Conservation (phyloP, 1,140 invertebrate species). For the Macrotrachela quadricornifera region DNA sequence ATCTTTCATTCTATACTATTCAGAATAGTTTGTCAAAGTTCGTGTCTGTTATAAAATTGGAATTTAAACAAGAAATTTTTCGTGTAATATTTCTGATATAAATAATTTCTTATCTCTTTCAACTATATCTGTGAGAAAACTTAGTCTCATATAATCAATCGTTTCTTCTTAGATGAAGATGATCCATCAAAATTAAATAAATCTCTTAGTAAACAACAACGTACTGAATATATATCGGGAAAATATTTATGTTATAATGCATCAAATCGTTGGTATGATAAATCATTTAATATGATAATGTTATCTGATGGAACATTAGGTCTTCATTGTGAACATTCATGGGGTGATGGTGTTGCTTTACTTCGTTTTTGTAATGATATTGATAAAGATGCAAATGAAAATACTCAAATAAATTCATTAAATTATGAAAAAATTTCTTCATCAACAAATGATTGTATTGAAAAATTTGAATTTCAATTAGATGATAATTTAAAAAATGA, state of each 20-base stretch:
- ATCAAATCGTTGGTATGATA: constrained; percentile 68
- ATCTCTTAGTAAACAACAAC: not conserved
- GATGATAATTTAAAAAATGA: constrained; percentile 45
- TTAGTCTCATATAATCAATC: no score
- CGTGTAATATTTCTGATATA: no score
- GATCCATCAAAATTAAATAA: constrained; percentile 16
- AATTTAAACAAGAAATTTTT: no score
- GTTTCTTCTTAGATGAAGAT: constrained; percentile 58
- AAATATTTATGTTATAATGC: constrained; percentile 4
- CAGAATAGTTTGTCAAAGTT: no score
- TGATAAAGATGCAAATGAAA: constrained; percentile 44
- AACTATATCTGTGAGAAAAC: no score
- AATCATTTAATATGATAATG: constrained; percentile 71
- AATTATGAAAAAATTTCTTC: not conserved
- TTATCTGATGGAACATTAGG: constrained; percentile 57
- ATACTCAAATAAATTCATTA: constrained; percentile 14
- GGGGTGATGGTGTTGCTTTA: constrained; percentile 93
- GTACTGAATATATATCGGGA: not conserved
- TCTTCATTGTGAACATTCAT: constrained; percentile 91
- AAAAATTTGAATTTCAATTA: constrained; percentile 42
- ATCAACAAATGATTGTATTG: not conserved
- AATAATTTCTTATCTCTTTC: no score
- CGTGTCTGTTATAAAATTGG: no score
- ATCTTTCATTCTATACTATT: no score
- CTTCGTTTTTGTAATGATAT: constrained; percentile 75